Conservation (phyloP, 1,140 invertebrate species). For the Calephelis virginiensis region DNA sequence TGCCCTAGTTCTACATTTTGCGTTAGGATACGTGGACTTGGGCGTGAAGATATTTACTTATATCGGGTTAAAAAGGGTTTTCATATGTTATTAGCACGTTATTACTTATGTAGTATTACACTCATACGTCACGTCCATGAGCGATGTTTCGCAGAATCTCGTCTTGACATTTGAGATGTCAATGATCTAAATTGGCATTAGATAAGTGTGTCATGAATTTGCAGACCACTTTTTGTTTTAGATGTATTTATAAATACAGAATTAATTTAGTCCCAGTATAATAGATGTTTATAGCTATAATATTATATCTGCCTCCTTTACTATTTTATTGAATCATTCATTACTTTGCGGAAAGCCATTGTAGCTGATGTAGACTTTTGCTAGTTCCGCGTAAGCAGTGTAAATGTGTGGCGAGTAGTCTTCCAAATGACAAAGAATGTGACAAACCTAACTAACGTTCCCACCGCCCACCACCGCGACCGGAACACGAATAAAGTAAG, state of each 20-base stretch:
- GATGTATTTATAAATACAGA: conserved; percentile 9
- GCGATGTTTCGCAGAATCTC: conserved; percentile 26
- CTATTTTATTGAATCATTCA: too few species aligned
- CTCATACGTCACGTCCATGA: background rate
- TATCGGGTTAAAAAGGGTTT: background rate
- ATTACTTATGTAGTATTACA: background rate
- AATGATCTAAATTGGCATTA: conserved; percentile 35
- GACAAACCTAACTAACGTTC: too few species aligned
- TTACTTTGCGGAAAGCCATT: too few species aligned
- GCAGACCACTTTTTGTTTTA: conserved; percentile 22
- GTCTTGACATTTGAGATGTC: conserved; percentile 35
- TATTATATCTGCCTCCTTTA: too few species aligned
- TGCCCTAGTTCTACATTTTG: background rate
- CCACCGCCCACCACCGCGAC: too few species aligned
- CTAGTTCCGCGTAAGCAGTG: too few species aligned
- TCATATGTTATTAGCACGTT: background rate
- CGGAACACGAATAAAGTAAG: too few species aligned
- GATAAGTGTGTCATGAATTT: conserved; percentile 32
- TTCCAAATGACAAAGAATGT: too few species aligned
- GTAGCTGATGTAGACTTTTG: too few species aligned
- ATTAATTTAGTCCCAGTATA: background rate
- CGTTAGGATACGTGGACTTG: background rate
- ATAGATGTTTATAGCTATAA: too few species aligned
- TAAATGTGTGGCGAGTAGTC: too few species aligned
- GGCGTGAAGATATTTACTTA: background rate